These are phyloP conservation scores for Neoniphon sammara DNA, from an alignment of 2,797 vertebrate species.

Conservation along the genomic window DNA sequence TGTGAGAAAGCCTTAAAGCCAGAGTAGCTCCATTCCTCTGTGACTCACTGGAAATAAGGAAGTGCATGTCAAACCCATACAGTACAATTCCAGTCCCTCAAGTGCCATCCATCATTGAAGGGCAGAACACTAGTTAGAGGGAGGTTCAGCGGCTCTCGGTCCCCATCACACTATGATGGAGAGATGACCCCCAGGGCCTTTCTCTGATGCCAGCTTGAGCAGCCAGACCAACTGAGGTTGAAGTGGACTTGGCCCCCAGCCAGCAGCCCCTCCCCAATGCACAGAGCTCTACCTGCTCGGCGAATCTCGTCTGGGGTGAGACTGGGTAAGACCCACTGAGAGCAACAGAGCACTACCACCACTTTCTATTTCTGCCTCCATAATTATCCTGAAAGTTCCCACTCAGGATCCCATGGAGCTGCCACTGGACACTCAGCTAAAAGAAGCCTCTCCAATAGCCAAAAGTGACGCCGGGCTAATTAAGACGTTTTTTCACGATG, in stretches of 20 bases:
- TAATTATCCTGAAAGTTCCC: slow-evolving; percentile 74
- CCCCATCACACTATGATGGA: slow-evolving; percentile 76
- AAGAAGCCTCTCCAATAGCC: slow-evolving; percentile 44
- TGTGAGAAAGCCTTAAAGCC: slow-evolving; percentile 70
- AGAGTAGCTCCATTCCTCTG: slow-evolving; percentile 71
- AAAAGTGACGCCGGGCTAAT: slow-evolving; percentile 66
- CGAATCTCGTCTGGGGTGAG: slow-evolving; percentile 70
- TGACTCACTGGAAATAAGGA: slow-evolving; percentile 81
- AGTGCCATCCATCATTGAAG: slow-evolving; percentile 85
- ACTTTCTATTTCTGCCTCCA: slow-evolving; percentile 69
- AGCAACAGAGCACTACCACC: slow-evolving; percentile 51
- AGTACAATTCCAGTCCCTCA: slow-evolving; percentile 81
- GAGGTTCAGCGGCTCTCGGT: slow-evolving; percentile 75
- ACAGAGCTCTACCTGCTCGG: slow-evolving; percentile 70
- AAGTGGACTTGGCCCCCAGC: slow-evolving; percentile 75
- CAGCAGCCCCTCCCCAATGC: slow-evolving; percentile 61
- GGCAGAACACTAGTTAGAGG: slow-evolving; percentile 84
- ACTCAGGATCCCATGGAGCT: slow-evolving; percentile 58
- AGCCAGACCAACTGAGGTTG: slow-evolving; percentile 76
- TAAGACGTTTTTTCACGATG: slow-evolving; percentile 62
- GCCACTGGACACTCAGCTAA: slow-evolving; percentile 56
- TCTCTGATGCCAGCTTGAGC: slow-evolving; percentile 69
- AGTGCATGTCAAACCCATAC: slow-evolving; percentile 82
- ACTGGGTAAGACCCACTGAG: slow-evolving; percentile 64
- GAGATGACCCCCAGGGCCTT: slow-evolving; percentile 78